Evolutionary conservation across 2,113 vertebrate species (phyloP), one percentile per base, ranked within the genome.

Genomic region (Todiramphus chloris): DNA sequence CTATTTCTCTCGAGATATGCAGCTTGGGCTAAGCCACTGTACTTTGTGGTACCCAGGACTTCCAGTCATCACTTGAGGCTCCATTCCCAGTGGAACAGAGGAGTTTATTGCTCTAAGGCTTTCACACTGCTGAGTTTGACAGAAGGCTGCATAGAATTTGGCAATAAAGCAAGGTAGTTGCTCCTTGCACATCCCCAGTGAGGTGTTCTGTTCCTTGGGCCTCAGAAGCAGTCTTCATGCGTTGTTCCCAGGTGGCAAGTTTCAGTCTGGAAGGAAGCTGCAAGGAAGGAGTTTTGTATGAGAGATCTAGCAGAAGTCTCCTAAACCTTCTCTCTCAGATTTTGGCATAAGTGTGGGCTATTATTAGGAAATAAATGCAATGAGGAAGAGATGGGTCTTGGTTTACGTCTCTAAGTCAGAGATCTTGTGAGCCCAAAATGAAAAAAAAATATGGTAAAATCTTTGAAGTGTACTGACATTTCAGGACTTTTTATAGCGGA

Each of bases 21-120:
- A 21, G 1, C 30, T 28, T 17, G 6, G 21, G 17, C n/a, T 82
- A 25, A 46, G 17, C n/a, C 15, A 12, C 17, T 53, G 6, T 31
- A 6, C 33, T 31, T 41, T 44, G 48, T 31, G 20, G 28, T 67
- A 55, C 27, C 58, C 64, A 56, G 46, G 31, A 46, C 43, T 37
- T 48, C 37, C 59, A 1, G 2, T 10, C 11, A 7, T 75, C 30
- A 3, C 13, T 0, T 24, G 41, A 20, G 13, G 12, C 58, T 55
- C 20, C 39, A 7, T 16, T 28, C 39, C 8, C 0, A 2, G 8
- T 33, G 39, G 66, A 33, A 53, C 20, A 58, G 23, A 15, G n/a
- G 15, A 43, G 58, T 35, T 48, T 16, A 17, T 13, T 16, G 14
- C 35, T 55, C 11, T 46, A 5, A 48, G 51, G 33, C 1, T 1